Percentiles rank a stretch among this genome's conserved stretches.
phyloP scores from a whole-genome alignment of 2,797 vertebrate genomes.

The Arremon brunneinucha region DNA sequence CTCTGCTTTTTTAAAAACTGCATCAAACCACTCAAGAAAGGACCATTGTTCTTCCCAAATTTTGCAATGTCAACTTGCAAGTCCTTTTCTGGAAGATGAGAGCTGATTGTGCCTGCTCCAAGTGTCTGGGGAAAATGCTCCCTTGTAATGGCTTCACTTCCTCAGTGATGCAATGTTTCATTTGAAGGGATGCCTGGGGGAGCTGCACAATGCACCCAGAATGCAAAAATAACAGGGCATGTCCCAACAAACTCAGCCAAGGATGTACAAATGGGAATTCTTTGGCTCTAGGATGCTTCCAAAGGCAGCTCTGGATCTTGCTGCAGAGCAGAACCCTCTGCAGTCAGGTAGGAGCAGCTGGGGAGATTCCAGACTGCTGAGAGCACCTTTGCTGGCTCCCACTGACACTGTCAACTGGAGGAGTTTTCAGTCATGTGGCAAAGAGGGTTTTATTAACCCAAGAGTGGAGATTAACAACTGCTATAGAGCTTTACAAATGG shows the following conservation, averaged over 20 bases:
- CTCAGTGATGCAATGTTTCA: slow-evolving; percentile 30
- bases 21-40: slow-evolving; percentile 15
- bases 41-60: slow-evolving; percentile 25
- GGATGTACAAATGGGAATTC: slow-evolving; percentile 32
- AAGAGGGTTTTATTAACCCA: background rate
- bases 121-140: background rate
- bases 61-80: slow-evolving; percentile 40
- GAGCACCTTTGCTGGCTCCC: background rate
- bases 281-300: slow-evolving; percentile 4
- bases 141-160: slow-evolving; percentile 35
- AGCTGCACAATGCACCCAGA: slow-evolving; percentile 9
- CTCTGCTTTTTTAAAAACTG: background rate
- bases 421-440: background rate
- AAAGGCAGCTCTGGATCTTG: background rate
- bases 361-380: background rate
- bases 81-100: slow-evolving; percentile 30
- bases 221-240: slow-evolving; percentile 47
- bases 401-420: background rate
- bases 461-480: background rate
- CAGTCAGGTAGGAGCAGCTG: background rate
- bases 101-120: slow-evolving; percentile 15
- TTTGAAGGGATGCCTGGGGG: slow-evolving; percentile 36
- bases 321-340: background rate
- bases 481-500: background rate
- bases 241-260: slow-evolving; percentile 24